Base-by-base conservation (phyloP, 2,888 invertebrate genomes). In the Caenorhabditis sp. region DNA sequence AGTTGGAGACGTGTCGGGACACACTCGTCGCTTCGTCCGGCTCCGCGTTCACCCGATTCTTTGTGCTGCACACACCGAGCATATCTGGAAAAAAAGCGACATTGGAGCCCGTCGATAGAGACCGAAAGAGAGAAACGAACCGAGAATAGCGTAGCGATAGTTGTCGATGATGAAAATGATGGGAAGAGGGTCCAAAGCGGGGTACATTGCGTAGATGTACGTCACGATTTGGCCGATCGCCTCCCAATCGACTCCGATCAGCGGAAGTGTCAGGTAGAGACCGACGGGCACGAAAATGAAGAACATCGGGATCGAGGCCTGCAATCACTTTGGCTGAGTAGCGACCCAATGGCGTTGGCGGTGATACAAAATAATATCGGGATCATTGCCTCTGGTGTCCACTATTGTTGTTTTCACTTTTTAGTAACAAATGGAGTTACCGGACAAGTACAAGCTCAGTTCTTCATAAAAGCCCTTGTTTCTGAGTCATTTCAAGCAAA, bases 21-120 rank as follows among this genome's bases (percentile, higher is more conserved):
- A 66, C 66, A 56, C 66, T 66, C 9, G 66, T 66, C 4, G 27
- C 30, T 24, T 66, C 66, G 27, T 66, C 66, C 35, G 48, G 27
- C 6, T 66, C 66, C 6, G 30, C 56, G 11, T 41, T 39, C 2
- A 66, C 35, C 30, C 66, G 66, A 41, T 66, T 66, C 2, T 41
- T 39, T 15, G 50, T 22, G 13, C 39, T 43, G 32, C 66, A 66
- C 4, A 46, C 46, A 15, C 66, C 66, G 17, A 46, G 41, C 39
- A 66, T 50, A 0, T 66, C 66, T 65, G 65, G 6, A 65, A 53
- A n/a, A n/a, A n/a, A 50, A 15, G n/a, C n/a, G n/a, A n/a, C n/a
- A n/a, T 50, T 30, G 20, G 17, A 37, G 9, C 5, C 9, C 5
- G 9, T 30, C 9, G 9, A 9, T 5, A 30, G 30, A 30, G 30